Conservation (phyloP, 2,888 invertebrate genomes). For the Morpho deidamia region DNA sequence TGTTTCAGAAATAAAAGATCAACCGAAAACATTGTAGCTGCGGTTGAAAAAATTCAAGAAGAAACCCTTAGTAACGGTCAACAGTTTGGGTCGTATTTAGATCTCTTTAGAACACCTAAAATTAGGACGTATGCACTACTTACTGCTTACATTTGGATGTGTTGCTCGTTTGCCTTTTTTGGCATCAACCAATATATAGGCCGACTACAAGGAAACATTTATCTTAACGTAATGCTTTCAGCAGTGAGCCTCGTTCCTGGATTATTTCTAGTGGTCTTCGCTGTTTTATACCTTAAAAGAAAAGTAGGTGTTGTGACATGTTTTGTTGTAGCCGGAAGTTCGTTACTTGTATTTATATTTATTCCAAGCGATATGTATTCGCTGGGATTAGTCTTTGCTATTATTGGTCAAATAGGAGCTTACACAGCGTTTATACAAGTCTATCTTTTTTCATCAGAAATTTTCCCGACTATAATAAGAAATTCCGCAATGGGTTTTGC, state of each 20-base stretch:
- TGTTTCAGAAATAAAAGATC: conserved; percentile 62
- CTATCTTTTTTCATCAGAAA: conserved; percentile 86
- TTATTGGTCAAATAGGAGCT: conserved; percentile 86
- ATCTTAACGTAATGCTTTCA: conserved; percentile 87
- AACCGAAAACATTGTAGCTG: conserved; percentile 43
- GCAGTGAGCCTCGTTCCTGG: conserved; percentile 58
- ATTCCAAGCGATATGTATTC: conserved; percentile 41
- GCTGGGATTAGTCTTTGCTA: conserved; percentile 82
- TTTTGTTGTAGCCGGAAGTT: conserved; percentile 47
- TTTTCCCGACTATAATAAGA: conserved; percentile 88
- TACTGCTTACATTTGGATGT: conserved; percentile 86
- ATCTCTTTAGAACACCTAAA: conserved; percentile 83
- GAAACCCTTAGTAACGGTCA: conserved; percentile 32
- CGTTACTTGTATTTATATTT: conserved; percentile 55
- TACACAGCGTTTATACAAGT: conserved; percentile 81
- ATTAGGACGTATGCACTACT: conserved; percentile 82
- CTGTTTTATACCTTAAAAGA: conserved; percentile 48
- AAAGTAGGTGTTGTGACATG: conserved; percentile 46
- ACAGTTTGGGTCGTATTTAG: conserved; percentile 64
- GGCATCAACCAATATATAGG: conserved; percentile 90
- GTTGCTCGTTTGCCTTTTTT: conserved; percentile 89
- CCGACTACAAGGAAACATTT: conserved; percentile 86
- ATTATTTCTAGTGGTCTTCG: conserved; percentile 45
- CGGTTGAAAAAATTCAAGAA: conserved; percentile 53
- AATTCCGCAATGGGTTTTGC: conserved; percentile 88